Percentiles rank a stretch among this genome's conserved stretches.
These are phyloP conservation scores for Notamacropus eugenii DNA, from an alignment of 2,797 vertebrate genomes.

Conservation along the genomic window DNA sequence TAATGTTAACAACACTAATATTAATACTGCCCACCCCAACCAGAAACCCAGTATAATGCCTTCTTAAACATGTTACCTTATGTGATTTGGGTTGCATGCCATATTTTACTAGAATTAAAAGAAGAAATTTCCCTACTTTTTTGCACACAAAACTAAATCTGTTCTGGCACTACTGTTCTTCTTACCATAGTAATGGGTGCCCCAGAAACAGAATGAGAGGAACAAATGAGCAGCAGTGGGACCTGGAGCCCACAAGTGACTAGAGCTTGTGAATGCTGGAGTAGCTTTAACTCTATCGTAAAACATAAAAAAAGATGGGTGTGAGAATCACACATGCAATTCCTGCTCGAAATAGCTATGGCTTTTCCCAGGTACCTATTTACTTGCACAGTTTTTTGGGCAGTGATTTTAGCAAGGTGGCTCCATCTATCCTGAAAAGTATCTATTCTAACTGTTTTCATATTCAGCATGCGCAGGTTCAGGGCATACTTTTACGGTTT, in stretches of 20 bases:
- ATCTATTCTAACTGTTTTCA: constrained; percentile 2
- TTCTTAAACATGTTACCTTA: not conserved
- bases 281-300: not conserved
- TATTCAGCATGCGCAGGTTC: not conserved
- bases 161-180: not conserved
- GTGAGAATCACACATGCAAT: not conserved
- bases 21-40: not conserved
- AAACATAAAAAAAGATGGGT: not conserved
- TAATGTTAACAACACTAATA: not conserved
- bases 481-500: not conserved
- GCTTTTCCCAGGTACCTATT: not conserved
- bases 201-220: not conserved
- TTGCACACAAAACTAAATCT: not conserved
- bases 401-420: not conserved
- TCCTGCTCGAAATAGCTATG: not conserved
- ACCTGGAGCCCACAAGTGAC: not conserved
- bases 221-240: not conserved
- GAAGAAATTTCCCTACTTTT: not conserved
- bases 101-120: constrained; percentile 1
- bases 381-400: not conserved
- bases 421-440: not conserved
- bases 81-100: not conserved
- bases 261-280: not conserved
- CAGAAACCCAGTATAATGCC: not conserved
- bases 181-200: not conserved